A percentile compares a stretch with the other conserved stretches of the same genome.
phyloP scores from a whole-genome alignment of 1,140 invertebrate species.

The Acyrthosiphon pisum region DNA sequence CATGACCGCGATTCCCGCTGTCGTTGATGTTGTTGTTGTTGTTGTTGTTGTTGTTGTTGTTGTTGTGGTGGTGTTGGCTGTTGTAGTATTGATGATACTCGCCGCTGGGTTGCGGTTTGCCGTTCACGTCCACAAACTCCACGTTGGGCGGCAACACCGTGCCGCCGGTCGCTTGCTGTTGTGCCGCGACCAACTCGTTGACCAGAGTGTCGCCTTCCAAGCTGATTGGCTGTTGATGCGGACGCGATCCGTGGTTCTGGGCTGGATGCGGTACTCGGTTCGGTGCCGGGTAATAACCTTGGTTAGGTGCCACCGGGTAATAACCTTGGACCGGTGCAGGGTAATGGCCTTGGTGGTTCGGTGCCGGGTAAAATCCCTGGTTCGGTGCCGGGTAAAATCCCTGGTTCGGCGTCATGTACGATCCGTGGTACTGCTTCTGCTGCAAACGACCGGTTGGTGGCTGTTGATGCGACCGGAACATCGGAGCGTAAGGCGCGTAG shows the following conservation, averaged over 20 bases:
- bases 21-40: background rate
- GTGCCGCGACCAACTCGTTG: background rate
- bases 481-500: background rate
- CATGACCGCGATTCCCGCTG: background rate
- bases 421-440: background rate
- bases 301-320: background rate
- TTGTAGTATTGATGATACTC: background rate
- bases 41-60: background rate
- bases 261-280: background rate
- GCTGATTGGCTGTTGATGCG: background rate
- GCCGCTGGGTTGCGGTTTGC: background rate
- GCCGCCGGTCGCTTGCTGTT: conserved; percentile 24
- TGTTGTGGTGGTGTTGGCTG: background rate
- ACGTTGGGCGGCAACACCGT: conserved; percentile 27
- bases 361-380: background rate
- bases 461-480: background rate
- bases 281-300: background rate
- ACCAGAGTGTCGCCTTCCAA: conserved; percentile 7
- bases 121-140: background rate
- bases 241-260: background rate
- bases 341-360: background rate
- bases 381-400: no score
- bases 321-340: background rate
- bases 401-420: background rate
- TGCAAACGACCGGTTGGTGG: background rate